Evolutionary conservation across 2,888 invertebrate genomes (phyloP).

Genomic region (Lasioglossum vierecki): DNA sequence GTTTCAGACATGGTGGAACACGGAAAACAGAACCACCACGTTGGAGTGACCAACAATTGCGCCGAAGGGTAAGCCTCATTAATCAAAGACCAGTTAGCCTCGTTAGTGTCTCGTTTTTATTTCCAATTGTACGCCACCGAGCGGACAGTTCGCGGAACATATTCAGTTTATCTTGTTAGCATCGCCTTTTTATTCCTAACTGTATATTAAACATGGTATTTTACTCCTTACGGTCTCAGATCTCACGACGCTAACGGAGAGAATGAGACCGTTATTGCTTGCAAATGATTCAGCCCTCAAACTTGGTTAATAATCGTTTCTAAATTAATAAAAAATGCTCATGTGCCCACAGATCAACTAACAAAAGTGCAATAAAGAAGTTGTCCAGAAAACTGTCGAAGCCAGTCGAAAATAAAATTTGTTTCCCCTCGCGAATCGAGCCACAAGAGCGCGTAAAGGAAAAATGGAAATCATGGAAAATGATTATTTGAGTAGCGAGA

Average conservation of each 20-base stretch:
- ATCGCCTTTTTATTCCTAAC: background rate
- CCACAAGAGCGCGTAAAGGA: background rate
- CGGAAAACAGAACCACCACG: constrained; percentile 67
- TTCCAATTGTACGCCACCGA: background rate
- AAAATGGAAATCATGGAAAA: background rate
- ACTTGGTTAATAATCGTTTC: background rate
- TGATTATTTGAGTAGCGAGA: background rate
- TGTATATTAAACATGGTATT: background rate
- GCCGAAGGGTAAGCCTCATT: constrained; percentile 62
- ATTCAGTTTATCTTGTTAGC: background rate
- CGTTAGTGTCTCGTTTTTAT: background rate
- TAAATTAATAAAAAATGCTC: background rate
- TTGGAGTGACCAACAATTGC: constrained; percentile 64
- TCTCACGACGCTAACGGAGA: background rate
- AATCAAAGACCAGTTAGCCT: background rate
- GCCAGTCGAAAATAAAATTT: background rate
- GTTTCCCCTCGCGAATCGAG: background rate
- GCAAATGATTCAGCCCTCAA: background rate
- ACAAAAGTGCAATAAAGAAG: background rate
- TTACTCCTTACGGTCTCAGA: background rate
- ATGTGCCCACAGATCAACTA: background rate
- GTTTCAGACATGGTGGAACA: constrained; percentile 68
- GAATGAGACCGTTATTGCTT: background rate
- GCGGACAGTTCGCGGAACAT: background rate
- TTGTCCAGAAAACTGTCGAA: too few relatives aligned